Conservation (phyloP, 2,888 invertebrate species). For the Tinea trinotella region DNA sequence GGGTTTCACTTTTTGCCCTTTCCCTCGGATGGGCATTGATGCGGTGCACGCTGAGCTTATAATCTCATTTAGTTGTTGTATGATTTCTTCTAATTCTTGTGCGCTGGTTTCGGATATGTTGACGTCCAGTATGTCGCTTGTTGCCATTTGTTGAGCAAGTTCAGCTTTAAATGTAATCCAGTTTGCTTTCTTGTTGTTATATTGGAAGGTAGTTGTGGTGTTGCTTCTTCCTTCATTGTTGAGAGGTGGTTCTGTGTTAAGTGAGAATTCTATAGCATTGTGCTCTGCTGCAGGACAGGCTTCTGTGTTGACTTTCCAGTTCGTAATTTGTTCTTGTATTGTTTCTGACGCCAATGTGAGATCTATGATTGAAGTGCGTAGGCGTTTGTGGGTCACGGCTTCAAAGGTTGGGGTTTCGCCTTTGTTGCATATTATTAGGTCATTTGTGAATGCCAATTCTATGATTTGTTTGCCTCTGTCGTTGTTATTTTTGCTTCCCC, state of each 20-base stretch:
- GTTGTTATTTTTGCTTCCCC: conserved; percentile 24
- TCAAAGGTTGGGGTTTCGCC: conserved; percentile 22
- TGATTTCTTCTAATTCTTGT: too few relatives aligned
- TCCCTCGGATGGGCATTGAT: too few relatives aligned
- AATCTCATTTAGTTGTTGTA: background rate
- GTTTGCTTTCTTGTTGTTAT: background rate
- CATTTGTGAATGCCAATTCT: conserved; percentile 14
- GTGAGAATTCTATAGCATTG: conserved; percentile 20
- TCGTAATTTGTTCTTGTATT: background rate
- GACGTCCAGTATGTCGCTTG: background rate
- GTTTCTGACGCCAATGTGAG: conserved; percentile 16
- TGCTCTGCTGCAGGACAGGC: conserved; percentile 20
- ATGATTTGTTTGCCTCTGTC: conserved; percentile 18
- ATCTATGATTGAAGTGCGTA: conserved; percentile 21
- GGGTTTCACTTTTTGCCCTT: too few relatives aligned
- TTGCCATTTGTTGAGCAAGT: background rate
- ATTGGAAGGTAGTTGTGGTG: background rate
- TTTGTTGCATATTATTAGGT: conserved; percentile 22
- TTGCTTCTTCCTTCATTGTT: background rate
- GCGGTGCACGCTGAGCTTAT: background rate
- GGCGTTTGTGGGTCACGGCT: conserved; percentile 17
- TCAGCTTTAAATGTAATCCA: background rate
- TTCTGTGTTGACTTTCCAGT: conserved; percentile 22
- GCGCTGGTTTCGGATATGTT: too few relatives aligned
- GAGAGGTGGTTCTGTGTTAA: background rate